Evolutionary conservation across 2,113 vertebrate genomes (phyloP).

Genomic region (Dipodomys spectabilis): DNA sequence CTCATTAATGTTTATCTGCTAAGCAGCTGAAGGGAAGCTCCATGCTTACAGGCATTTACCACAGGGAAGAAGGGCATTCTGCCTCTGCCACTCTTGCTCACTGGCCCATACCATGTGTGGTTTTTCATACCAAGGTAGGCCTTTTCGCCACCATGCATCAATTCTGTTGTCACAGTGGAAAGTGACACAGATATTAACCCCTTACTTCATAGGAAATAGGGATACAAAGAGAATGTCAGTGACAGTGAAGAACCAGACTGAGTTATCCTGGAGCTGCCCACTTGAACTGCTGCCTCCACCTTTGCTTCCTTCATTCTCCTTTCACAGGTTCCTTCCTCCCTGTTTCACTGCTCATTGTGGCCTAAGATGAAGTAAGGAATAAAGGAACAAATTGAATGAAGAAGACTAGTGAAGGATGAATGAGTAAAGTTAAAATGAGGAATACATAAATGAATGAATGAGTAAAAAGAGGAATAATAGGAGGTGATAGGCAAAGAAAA

Average conservation of each 20-base stretch:
- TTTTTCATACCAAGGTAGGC: not conserved
- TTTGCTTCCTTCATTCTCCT: not conserved
- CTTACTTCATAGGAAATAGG: not conserved
- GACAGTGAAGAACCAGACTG: not conserved
- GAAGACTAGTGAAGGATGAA: not conserved
- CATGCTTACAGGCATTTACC: not conserved
- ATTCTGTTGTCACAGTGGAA: not conserved
- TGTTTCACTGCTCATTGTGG: not conserved
- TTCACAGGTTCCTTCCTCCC: not conserved
- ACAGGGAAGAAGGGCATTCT: not conserved
- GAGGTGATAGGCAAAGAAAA: not conserved
- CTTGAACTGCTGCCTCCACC: too few species aligned
- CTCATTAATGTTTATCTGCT: not conserved
- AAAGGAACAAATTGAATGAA: not conserved
- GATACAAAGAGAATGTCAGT: not conserved
- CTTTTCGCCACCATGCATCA: not conserved
- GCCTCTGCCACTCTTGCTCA: accelerated
- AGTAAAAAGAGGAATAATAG: not conserved
- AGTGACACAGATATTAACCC: too few species aligned
- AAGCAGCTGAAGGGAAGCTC: not conserved
- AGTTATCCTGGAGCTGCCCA: not conserved
- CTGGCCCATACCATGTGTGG: not conserved
- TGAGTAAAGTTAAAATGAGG: not conserved
- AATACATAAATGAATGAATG: not conserved
- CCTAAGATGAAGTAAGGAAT: not conserved